Percentiles rank a stretch among this genome's conserved stretches.
These are phyloP conservation scores for human DNA, from an alignment of 2,113 vertebrate genomes.

Conservation along the genomic window GRCh38 chr12:111350001-111350500, in stretches of 20 bases:
- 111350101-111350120: conserved; percentile 87
- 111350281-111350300: neutral
- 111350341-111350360: conserved; percentile 79
- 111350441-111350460: neutral
- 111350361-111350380: conserved; percentile 77
- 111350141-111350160: conserved; percentile 65
- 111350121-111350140: conserved; percentile 72
- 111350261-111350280: conserved; percentile 7
- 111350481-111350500: conserved; percentile 87
- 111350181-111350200: neutral
- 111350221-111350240: neutral
- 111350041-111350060: conserved; percentile 48
- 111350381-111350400: conserved; percentile 74
- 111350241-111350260: neutral
- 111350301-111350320: conserved; percentile 70
- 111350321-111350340: conserved; percentile 78
- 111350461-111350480: conserved; percentile 86
- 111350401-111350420: conserved; percentile 79
- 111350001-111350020: neutral
- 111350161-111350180: conserved; percentile 37
- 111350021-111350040: neutral
- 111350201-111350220: conserved; percentile 2
- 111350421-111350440: conserved; percentile 78
- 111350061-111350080: conserved; percentile 79
- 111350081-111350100: conserved; percentile 82